Conservation (phyloP, 2,797 vertebrate genomes). For the Odontamblyopus rebecca region DNA sequence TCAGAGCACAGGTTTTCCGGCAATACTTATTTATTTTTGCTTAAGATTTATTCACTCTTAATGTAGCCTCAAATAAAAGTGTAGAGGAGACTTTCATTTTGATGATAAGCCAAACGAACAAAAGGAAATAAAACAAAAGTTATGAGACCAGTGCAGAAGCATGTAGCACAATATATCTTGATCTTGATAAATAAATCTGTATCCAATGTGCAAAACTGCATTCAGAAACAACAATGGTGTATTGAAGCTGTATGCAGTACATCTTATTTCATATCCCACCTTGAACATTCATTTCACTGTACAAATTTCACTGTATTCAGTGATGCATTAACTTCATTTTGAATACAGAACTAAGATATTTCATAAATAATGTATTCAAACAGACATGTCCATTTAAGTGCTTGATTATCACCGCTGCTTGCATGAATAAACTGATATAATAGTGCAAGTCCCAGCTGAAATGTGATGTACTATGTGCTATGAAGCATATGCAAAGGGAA, state of each 20-base stretch:
- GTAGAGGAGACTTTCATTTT: not conserved
- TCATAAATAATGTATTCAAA: slow-evolving; percentile 30
- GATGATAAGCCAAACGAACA: not conserved
- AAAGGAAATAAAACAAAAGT: not conserved
- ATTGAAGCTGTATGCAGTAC: not conserved
- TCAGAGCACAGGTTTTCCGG: not conserved
- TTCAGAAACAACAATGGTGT: not conserved
- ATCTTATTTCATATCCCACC: not conserved
- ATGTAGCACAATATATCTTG: too few relatives aligned
- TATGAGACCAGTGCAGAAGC: not conserved
- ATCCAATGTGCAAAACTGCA: not conserved
- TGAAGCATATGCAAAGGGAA: slow-evolving; percentile 36
- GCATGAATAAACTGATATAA: not conserved
- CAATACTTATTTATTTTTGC: slow-evolving; percentile 21
- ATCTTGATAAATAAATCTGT: too few relatives aligned
- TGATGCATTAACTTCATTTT: slow-evolving; percentile 8
- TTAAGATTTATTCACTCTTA: not conserved
- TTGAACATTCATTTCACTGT: slow-evolving; percentile 3
- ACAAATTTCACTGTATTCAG: not conserved
- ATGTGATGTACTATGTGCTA: not conserved
- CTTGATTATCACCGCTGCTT: slow-evolving; percentile 27
- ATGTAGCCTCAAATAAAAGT: slow-evolving; percentile 13
- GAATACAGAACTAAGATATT: not conserved
- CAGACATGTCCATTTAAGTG: slow-evolving; percentile 20
- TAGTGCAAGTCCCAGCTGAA: slow-evolving; percentile 1